phyloP scores from a whole-genome alignment of 2,113 vertebrate species.

The Chaenogobius annularis region DNA sequence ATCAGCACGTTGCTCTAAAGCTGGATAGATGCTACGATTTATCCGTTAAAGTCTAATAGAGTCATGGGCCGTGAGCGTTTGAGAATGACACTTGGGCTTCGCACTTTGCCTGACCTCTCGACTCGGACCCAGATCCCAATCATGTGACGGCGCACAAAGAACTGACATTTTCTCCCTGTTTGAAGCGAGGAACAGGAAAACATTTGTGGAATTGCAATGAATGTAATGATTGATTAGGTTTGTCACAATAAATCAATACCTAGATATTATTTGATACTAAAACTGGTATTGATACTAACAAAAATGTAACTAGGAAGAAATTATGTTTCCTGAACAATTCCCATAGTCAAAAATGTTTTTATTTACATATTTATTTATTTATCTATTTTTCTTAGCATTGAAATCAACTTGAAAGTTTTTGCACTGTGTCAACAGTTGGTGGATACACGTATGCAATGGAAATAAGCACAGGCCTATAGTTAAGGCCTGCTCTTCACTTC shows the following conservation, averaged over 20 bases:
- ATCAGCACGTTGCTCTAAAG: neutral
- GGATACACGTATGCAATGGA: neutral
- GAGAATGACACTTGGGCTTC: slow-evolving; percentile 49
- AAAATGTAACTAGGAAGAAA: neutral
- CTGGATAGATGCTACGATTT: neutral
- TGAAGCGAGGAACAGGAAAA: slow-evolving; percentile 32
- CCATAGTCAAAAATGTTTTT: too few relatives aligned
- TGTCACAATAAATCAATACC: neutral
- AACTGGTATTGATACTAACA: neutral
- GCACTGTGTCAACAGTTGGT: too few relatives aligned
- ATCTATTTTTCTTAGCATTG: neutral
- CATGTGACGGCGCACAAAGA: slow-evolving; percentile 69
- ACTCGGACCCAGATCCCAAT: slow-evolving; percentile 60
- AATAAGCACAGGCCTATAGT: neutral
- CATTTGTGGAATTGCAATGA: neutral
- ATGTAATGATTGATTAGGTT: neutral
- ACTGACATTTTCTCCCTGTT: slow-evolving; percentile 24
- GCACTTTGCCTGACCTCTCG: slow-evolving; percentile 64
- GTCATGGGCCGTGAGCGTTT: slow-evolving; percentile 31
- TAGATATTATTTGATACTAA: neutral
- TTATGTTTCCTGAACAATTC: too few relatives aligned
- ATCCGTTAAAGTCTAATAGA: slow-evolving; percentile 4
- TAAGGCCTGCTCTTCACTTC: neutral
- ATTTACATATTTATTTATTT: neutral
- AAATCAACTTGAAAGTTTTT: neutral